Evolutionary conservation across 2,888 invertebrate genomes (phyloP), one percentile per base, ranked within the genome.

Genomic region (Mythimna ferrago): DNA sequence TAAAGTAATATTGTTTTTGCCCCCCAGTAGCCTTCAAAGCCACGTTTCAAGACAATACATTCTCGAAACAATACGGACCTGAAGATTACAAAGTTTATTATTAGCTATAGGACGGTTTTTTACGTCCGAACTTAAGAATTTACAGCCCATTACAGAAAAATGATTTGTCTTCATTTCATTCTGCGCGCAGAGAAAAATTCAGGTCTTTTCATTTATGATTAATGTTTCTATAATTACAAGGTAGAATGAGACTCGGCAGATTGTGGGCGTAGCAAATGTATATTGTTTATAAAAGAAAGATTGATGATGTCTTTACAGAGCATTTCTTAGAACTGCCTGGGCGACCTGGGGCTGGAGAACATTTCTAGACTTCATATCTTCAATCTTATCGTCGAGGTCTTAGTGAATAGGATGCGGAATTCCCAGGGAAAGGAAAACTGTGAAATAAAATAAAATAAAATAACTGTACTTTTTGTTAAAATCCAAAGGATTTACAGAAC

Each of bases 141-240:
- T 66, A 38, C 53, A 58, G 75, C 62, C 73, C 70, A 77, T 73
- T 70, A 73, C 71, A 71, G 57, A 73, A 51, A 82, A 76, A 79
- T 70, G 1, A 85, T 86, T 74, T 74, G 73, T 73, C 68, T 79
- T 83, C 71, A 70, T 81, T 83, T 76, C 66, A 66, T 76, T 69
- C 62, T 35, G 44, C 60, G 66, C 64, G 54, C 71, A 62, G 32
- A 66, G 26, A 79, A 81, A 72, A 73, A 76, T 58, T 74, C 44
- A 69, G 53, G 71, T 73, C 75, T 78, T 85, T 76, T 74, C 51
- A 65, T 67, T 80, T 86, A 76, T 76, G 78, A 86, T 85, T 81
- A 81, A 86, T 85, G 81, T 79, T 83, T 58, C 66, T 75, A 62
- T 86, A 86, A 85, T 81, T 79, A 81, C 66, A 74, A 64, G 71